Conservation (phyloP, 1,140 invertebrate species). For the Aphis gossypii region DNA sequence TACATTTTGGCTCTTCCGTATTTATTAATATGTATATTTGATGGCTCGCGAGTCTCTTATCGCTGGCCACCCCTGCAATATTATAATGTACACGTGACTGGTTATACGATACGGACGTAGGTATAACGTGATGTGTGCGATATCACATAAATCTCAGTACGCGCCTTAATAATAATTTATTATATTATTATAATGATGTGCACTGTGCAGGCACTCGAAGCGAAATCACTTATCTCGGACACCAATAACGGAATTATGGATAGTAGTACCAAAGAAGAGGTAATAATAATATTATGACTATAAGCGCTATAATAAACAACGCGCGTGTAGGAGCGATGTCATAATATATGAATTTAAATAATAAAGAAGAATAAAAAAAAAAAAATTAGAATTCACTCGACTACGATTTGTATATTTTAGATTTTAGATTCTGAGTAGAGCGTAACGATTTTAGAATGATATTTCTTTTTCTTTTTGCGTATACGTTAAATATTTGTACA, state of each 20-base stretch:
- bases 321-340: neutral
- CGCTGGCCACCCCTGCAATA: too few species aligned
- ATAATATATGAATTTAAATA: neutral
- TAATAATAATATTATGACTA: neutral
- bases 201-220: neutral
- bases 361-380: neutral
- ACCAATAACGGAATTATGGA: conserved; percentile 58
- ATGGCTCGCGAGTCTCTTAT: too few species aligned
- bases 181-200: neutral
- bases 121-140: too few species aligned
- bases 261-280: conserved; percentile 59
- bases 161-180: neutral
- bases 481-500: too few species aligned
- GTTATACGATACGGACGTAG: too few species aligned
- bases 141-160: neutral
- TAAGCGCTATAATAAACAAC: neutral
- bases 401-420: neutral
- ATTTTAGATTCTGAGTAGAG: too few species aligned
- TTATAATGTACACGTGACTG: too few species aligned
- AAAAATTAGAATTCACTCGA: neutral
- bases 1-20: too few species aligned
- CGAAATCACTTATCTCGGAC: conserved; percentile 4
- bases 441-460: too few species aligned
- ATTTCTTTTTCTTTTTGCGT: too few species aligned
- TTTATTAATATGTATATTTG: too few species aligned